Base-by-base conservation (phyloP, 2,888 invertebrate genomes). In the Eupeodes latifasciatus region DNA sequence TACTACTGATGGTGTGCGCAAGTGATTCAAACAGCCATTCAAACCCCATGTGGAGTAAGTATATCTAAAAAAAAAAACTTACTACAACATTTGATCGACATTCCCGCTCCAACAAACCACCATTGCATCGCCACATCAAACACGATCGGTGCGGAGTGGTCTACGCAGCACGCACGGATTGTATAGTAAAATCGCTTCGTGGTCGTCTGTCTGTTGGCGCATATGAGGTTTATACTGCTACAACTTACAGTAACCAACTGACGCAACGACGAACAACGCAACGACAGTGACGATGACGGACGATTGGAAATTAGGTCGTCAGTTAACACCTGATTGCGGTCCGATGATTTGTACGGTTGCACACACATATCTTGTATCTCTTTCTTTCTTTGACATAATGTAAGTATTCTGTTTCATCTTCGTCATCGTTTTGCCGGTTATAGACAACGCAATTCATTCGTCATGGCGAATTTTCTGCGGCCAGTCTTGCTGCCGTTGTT, bases 301-400 rank as follows among this genome's bases (percentile, higher is more conserved):
- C 75, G 81, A 81, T 85, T 88, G 90, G 81, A 87, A 89, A 90
- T 89, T 90, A 90, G 89, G 89, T 90, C 89, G 89, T 87, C 86
- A 87, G 89, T 84, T 90, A 90, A 89, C 90, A 90, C 90, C 90
- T 90, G 90, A 90, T 90, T 89, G 90, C 89, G 89, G 90, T 82
- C 82, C 81, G 87, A 86, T 89, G 90, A 87, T 90, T 89, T 85
- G 90, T 87, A 89, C 84, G 84, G 90, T 89, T 89, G 82, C 86
- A 84, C 85, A 82, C 62, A 81, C 51, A 76, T n/a, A 53, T 61
- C 61, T 64, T 59, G 34, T 34, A 10, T 57, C 72, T 72, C 40
- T 53, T 27, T 49, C 69, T 53, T 49, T 66, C 55, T 81, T 27
- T 27, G 27, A 27, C 11, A 27, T 16, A 34, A 40, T 51, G 11